phyloP scores from a whole-genome alignment of 2,113 vertebrate genomes.

The Thomomys bottae region DNA sequence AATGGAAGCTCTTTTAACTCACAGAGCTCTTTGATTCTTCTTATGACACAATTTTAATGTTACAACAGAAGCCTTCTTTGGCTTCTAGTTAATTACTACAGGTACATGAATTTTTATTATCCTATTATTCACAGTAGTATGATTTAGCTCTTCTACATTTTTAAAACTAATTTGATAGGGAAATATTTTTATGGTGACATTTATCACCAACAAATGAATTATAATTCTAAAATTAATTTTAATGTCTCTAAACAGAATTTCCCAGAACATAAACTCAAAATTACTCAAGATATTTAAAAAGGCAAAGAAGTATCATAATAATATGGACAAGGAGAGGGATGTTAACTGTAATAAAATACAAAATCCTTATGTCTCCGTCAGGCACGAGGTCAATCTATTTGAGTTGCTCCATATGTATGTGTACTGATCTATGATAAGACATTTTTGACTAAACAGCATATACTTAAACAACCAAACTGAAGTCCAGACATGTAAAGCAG shows the following conservation, averaged over 20 bases:
- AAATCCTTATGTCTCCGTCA: neutral
- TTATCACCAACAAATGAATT: conserved; percentile 62
- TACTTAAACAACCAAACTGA: too few relatives aligned
- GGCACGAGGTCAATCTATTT: neutral
- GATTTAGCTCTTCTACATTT: conserved; percentile 61
- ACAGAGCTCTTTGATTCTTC: neutral
- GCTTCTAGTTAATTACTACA: conserved; percentile 50
- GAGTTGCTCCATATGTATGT: too few relatives aligned
- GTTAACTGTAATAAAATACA: neutral
- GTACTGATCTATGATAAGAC: too few relatives aligned
- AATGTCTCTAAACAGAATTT: conserved; percentile 35
- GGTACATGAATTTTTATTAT: conserved; percentile 70
- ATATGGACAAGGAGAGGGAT: neutral
- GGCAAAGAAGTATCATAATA: conserved; percentile 38
- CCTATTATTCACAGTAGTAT: conserved; percentile 60
- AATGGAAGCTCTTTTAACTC: neutral
- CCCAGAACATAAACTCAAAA: neutral
- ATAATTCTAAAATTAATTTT: conserved; percentile 53
- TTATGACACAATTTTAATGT: neutral
- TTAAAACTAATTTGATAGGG: conserved; percentile 53
- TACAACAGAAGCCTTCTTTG: neutral
- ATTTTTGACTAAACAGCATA: too few relatives aligned
- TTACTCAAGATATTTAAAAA: conserved; percentile 47
- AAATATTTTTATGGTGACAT: conserved; percentile 58
- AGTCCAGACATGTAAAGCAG: too few relatives aligned